Base-by-base conservation (phyloP, 2,113 vertebrate genomes). In the Neotoma lepida region DNA sequence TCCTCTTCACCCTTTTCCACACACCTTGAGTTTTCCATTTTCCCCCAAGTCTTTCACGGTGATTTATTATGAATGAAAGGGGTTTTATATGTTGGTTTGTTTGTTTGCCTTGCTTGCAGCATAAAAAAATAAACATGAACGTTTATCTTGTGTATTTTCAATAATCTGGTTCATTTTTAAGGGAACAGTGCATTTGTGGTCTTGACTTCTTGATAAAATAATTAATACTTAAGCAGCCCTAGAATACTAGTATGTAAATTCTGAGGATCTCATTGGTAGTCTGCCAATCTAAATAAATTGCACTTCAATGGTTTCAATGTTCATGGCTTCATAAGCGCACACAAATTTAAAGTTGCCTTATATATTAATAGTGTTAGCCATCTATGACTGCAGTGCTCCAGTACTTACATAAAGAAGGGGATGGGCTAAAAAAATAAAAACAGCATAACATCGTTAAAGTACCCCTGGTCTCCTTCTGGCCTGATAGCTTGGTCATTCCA, bases 191-290 rank as follows among this genome's bases (percentile, higher is more conserved):
- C 92, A 82, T 82, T 78, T 91, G 24, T 22, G 71, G 18, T 86
- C 70, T 80, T 92, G 13, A 90, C 7, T 89, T 93, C 70, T 80
- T 84, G 73, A 82, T 73, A 87, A 88, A 22, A 71, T 88, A 66
- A 74, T 80, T 66, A 88, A 80, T 76, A 24, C 15, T 78, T 22
- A 80, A 54, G n/a, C 28, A 86, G 9, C 33, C 63, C 80, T 64
- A 78, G 46, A 88, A 13, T 84, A 88, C 76, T 1, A 58, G 84
- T 80, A 88, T 68, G 10, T 33, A 66, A 61, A 91, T 93, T 94
- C 10, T 90, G n/a, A 90, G 39, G 4, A 88, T 39, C 33, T 77
- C 73, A 90, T 13, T 66, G 28, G 9, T 92, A 71, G 56, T 89
- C 35, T 96, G 24, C 15, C 41, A 86, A 68, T 89, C 54, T 74